Conservation (phyloP, 2,797 vertebrate species). For the Crypturellus tataupa region DNA sequence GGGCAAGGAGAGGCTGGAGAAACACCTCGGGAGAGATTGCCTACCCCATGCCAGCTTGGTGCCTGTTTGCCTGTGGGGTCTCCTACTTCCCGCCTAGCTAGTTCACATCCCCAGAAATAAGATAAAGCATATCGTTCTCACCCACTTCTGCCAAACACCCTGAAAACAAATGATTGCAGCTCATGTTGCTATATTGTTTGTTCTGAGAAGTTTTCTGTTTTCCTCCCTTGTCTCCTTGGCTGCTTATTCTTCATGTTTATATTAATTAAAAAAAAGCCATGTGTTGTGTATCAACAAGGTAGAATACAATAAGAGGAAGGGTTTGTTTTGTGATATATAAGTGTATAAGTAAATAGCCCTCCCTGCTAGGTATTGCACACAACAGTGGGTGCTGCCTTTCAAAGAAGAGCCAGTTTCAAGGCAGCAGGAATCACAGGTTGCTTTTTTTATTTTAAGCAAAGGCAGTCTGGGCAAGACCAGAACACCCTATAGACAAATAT, state of each 20-base stretch:
- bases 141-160: accelerated
- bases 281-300: accelerated
- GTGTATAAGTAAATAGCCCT: not conserved
- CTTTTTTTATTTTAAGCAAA: not conserved
- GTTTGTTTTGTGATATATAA: not conserved
- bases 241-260: accelerated
- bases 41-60: accelerated
- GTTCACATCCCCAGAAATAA: accelerated
- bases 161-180: no score
- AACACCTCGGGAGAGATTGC: accelerated
- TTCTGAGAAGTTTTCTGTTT: not conserved
- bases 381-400: not conserved
- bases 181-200: not conserved
- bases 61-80: accelerated
- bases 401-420: not conserved
- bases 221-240: accelerated
- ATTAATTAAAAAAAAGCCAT: accelerated
- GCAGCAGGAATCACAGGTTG: accelerated
- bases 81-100: accelerated
- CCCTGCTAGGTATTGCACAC: accelerated
- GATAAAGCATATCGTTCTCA: not conserved
- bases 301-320: not conserved
- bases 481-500: not conserved
- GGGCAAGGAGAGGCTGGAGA: accelerated
- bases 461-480: not conserved